Base-by-base conservation (phyloP, 2,113 vertebrate species). In the Zapus hudsonius region DNA sequence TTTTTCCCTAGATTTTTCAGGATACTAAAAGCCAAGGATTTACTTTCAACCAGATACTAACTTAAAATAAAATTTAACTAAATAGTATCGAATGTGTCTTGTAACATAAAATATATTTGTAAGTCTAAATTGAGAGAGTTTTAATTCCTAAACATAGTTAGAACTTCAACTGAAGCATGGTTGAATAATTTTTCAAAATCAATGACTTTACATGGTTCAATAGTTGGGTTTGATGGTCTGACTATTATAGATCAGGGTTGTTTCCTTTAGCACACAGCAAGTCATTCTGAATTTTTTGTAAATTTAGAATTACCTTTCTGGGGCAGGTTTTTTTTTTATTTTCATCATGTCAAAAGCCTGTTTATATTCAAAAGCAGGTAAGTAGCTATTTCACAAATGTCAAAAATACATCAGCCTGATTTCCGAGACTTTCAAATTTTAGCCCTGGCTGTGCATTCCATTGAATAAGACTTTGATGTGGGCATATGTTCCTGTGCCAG, bases 151-250 rank as follows among this genome's bases (percentile, higher is more conserved):
- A 94, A 89, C 31, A 57, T 97, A 95, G 97, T 97, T 96, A 96
- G 55, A 67, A 89, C 52, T 80, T 96, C 93, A 82, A 96, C 88
- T 94, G 91, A 95, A 94, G 78, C 83, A 64, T 67, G 91, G 96
- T 97, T 97, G 95, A 92, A 69, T 74, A 96, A 74, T 89, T 94
- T 87, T 97, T 94, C 94, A 92, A 84, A 96, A 94, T 55, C 5
- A 91, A 94, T 91, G 91, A 7, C 0, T 82, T 95, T 87, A 92
- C 69, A 95, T 84, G 66, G n/a, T 89, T 90, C 44, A 85, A 36
- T 97, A 97, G 96, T 96, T 96, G 80, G 83, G 97, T 98, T 97
- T 86, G 66, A 89, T 95, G 89, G 72, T 94, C 88, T 89, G 36
- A 94, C 66, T 94, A 90, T 63, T 66, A 38, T 84, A 92, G 83